A percentile compares a stretch with the other conserved stretches of the same genome.
phyloP scores from a whole-genome alignment of 2,888 invertebrate species.

The Galeruca laticollis region DNA sequence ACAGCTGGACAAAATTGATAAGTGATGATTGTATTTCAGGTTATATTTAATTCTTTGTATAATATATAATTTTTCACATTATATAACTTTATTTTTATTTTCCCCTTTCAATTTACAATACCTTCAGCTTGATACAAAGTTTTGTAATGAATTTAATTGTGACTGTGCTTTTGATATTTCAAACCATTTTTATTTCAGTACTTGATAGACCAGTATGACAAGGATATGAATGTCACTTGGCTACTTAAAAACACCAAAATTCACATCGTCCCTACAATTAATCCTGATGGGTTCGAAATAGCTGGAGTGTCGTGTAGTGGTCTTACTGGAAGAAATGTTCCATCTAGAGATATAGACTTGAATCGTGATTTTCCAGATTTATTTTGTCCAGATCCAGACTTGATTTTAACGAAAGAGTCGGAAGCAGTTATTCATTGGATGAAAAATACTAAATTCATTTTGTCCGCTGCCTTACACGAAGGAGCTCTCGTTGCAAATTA shows the following conservation, averaged over 20 bases:
- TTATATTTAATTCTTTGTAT: too few species aligned
- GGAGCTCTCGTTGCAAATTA: conserved; percentile 79
- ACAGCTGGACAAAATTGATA: too few species aligned
- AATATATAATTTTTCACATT: too few species aligned
- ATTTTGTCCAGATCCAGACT: conserved; percentile 64
- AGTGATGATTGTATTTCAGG: too few species aligned
- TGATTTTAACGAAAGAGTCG: conserved; percentile 69
- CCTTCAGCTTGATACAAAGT: too few species aligned
- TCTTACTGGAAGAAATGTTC: conserved; percentile 34
- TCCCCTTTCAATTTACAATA: not conserved
- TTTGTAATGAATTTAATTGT: too few species aligned
- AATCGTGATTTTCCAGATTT: conserved; percentile 77
- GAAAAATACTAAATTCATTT: conserved; percentile 70
- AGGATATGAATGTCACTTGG: conserved; percentile 68
- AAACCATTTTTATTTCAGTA: conserved; percentile 59
- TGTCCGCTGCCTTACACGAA: conserved; percentile 76
- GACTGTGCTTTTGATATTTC: not conserved
- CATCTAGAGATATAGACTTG: conserved; percentile 57
- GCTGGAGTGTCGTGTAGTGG: conserved; percentile 54
- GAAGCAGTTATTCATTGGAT: conserved; percentile 73
- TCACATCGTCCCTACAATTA: conserved; percentile 81
- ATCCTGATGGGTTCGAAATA: conserved; percentile 77
- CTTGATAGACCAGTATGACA: conserved; percentile 66
- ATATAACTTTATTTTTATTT: too few species aligned
- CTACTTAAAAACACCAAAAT: conserved; percentile 77